These are phyloP conservation scores for Eupithecia dodoneata DNA, from an alignment of 2,888 invertebrate genomes.

Conservation along the genomic window DNA sequence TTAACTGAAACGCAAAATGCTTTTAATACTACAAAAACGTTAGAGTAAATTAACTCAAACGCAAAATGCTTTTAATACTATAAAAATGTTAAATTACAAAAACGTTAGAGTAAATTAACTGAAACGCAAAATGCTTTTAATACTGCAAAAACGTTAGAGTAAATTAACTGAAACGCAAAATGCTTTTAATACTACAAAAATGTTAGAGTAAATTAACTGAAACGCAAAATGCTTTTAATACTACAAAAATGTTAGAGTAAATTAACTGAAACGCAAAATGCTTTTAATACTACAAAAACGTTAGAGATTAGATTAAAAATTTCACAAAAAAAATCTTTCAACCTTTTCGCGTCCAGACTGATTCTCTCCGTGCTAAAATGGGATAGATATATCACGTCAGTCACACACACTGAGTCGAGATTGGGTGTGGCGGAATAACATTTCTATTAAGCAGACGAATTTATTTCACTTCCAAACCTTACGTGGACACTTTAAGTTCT, in stretches of 20 bases:
- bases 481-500: neutral
- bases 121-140: neutral
- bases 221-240: neutral
- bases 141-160: neutral
- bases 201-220: too few relatives aligned
- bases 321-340: neutral
- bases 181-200: neutral
- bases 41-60: too few relatives aligned
- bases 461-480: neutral
- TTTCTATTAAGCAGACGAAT: conserved; percentile 19
- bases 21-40: too few relatives aligned
- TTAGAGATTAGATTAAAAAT: neutral
- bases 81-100: too few relatives aligned
- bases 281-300: neutral
- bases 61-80: too few relatives aligned
- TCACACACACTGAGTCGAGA: conserved; percentile 23
- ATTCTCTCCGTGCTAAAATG: conserved; percentile 19
- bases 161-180: too few relatives aligned
- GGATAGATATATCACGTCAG: conserved; percentile 32
- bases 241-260: neutral
- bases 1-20: too few relatives aligned
- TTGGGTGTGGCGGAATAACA: conserved; percentile 25
- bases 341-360: conserved; percentile 21
- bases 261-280: too few relatives aligned
- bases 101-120: too few relatives aligned